Base-by-base conservation (phyloP, 2,888 invertebrate species). In the Calliphora vomitoria region DNA sequence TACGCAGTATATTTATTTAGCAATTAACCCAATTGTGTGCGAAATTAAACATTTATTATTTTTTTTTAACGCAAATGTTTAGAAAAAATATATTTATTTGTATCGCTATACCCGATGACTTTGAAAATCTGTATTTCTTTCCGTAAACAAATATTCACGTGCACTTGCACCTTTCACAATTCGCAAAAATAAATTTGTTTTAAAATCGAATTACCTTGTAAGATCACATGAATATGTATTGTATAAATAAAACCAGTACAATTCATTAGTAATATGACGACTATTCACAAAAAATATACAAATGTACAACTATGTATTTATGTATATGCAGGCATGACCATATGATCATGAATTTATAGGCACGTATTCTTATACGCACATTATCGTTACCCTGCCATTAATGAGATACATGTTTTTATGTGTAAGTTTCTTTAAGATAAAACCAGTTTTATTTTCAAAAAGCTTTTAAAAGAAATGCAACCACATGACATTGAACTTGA, bases 401-500 rank as follows among this genome's bases (percentile, higher is more conserved):
- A n/a, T n/a, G 15, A 18, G 11, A 13, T 44, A 20, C 44, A 31
- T 44, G 18, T 50, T 55, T 62, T 60, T 44, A 25, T 41, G 8
- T 41, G 11, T 18, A 31, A 66, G 66, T 53, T 71, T 50, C 38
- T 69, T 50, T 55, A 18, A 83, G 71, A 62, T 55, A 75, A 81
- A 85, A 85, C 85, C 53, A 68, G 85, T 85, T 85, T 55, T 25
- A 18, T 55, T 35, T 31, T 66, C 4, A 47, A 66, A 44, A 31
- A 25, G 25, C 11, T 64, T 80, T 74, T 53, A 68, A 69, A 53
- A 75, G 38, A 81, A 80, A 75, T 81, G 60, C 80, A 85, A 80
- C 53, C 71, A 68, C 20, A 62, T 71, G 85, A 82, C 87, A 88
- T 88, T 88, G 87, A 88, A 88, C 87, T 88, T 88, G 87, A 85